phyloP scores from a whole-genome alignment of 2,888 invertebrate species.

The Pammene fasciana region DNA sequence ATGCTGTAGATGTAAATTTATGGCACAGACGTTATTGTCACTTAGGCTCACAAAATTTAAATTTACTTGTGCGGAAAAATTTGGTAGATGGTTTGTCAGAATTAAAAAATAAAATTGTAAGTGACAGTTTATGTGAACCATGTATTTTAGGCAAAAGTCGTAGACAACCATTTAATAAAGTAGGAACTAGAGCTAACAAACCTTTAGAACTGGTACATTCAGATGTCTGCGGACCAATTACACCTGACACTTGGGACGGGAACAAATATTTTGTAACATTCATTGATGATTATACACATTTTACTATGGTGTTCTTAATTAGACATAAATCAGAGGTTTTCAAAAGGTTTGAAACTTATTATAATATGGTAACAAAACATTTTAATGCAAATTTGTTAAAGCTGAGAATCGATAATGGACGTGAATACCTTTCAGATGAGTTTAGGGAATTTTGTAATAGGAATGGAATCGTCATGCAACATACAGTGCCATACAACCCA shows the following conservation, averaged over 20 bases:
- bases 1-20: not conserved
- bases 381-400: slow-evolving; percentile 6
- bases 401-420: too few relatives aligned
- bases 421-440: not conserved
- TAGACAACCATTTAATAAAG: slow-evolving; percentile 22
- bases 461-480: slow-evolving; percentile 25
- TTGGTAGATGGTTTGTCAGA: slow-evolving; percentile 19
- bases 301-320: slow-evolving; percentile 9
- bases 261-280: slow-evolving; percentile 11
- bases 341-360: slow-evolving; percentile 26
- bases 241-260: not conserved
- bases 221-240: slow-evolving; percentile 22
- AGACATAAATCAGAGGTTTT: slow-evolving; percentile 17
- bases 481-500: slow-evolving; percentile 45
- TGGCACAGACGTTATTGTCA: slow-evolving; percentile 31
- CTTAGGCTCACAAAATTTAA: slow-evolving; percentile 12
- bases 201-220: slow-evolving; percentile 32
- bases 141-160: slow-evolving; percentile 33
- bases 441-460: slow-evolving; percentile 37
- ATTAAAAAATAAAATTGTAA: slow-evolving; percentile 7
- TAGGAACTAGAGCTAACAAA: slow-evolving; percentile 19
- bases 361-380: slow-evolving; percentile 15
- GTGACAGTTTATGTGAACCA: slow-evolving; percentile 28
- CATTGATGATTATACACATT: slow-evolving; percentile 18
- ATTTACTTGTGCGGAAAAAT: not conserved